These are phyloP conservation scores for Ageneiosus marmoratus DNA, from an alignment of 2,113 vertebrate genomes.

Conservation along the genomic window DNA sequence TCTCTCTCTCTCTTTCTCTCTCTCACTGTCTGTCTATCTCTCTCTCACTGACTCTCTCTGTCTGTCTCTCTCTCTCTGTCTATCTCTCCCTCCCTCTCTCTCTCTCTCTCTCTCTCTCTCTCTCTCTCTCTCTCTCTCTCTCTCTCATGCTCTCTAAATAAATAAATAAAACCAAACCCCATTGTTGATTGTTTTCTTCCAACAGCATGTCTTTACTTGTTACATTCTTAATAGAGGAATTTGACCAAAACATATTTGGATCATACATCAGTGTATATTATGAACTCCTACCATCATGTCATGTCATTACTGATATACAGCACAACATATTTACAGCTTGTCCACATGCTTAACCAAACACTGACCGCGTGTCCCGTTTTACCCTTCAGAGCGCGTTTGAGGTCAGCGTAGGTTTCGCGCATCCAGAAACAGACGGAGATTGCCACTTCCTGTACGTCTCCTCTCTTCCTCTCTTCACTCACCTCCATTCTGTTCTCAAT, in stretches of 20 bases:
- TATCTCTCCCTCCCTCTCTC: no score
- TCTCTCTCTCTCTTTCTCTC: no score
- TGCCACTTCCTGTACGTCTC: conserved; percentile 93
- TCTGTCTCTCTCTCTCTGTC: no score
- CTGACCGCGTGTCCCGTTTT: conserved; percentile 36
- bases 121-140: no score
- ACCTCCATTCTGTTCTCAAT: background rate
- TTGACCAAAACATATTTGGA: background rate
- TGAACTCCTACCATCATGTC: background rate
- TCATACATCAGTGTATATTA: background rate
- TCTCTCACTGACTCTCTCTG: no score
- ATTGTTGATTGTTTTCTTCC: background rate
- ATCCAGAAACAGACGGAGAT: conserved; percentile 87
- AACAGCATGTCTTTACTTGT: background rate
- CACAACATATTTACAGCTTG: background rate
- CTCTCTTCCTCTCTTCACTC: conserved; percentile 35
- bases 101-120: background rate
- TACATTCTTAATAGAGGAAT: background rate
- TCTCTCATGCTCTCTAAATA: no score
- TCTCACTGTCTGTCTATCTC: no score
- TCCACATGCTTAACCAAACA: background rate
- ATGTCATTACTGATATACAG: background rate
- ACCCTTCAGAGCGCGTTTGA: conserved; percentile 84
- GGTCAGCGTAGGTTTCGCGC: conserved; percentile 88
- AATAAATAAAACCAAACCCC: no score